Evolutionary conservation across 2,113 vertebrate genomes (phyloP).

Genomic region (Polypterus senegalus): DNA sequence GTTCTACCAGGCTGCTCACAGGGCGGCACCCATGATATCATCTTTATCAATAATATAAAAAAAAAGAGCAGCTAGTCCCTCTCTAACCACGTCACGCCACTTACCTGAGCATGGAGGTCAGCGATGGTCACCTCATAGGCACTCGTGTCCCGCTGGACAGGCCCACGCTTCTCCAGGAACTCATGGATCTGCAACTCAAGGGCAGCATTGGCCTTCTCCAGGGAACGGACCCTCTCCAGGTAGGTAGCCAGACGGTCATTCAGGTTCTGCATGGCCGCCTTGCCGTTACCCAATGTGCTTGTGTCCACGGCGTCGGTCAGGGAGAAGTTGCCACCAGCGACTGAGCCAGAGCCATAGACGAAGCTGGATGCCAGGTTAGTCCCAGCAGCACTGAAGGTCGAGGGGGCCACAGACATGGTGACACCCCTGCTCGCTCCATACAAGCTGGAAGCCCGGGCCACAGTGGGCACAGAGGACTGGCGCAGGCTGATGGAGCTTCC

Average conservation of each 20-base stretch:
- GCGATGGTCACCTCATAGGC: slow-evolving; percentile 28
- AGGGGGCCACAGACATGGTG: too few relatives aligned
- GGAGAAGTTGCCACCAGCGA: slow-evolving; percentile 17
- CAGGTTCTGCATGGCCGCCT: slow-evolving; percentile 51
- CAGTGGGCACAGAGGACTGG: too few relatives aligned
- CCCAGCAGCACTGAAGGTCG: too few relatives aligned
- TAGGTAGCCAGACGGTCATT: slow-evolving; percentile 51
- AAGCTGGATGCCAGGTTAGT: too few relatives aligned
- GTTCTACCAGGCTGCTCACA: neutral
- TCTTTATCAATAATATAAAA: neutral
- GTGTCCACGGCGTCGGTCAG: slow-evolving; percentile 14
- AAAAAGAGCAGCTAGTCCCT: neutral
- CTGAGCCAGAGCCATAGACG: neutral
- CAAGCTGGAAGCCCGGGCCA: too few relatives aligned
- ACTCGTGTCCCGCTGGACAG: slow-evolving; percentile 31
- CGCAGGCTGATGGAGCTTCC: too few relatives aligned
- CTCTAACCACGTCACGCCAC: neutral
- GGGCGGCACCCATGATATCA: neutral
- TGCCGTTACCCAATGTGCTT: slow-evolving; percentile 30
- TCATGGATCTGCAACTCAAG: slow-evolving; percentile 49
- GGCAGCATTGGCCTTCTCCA: slow-evolving; percentile 44
- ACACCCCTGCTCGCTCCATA: too few relatives aligned
- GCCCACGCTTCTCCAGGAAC: slow-evolving; percentile 37
- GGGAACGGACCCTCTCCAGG: slow-evolving; percentile 42
- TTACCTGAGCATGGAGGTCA: slow-evolving; percentile 44